phyloP scores from a whole-genome alignment of 1,140 invertebrate species.

The Neodiprion lecontei region DNA sequence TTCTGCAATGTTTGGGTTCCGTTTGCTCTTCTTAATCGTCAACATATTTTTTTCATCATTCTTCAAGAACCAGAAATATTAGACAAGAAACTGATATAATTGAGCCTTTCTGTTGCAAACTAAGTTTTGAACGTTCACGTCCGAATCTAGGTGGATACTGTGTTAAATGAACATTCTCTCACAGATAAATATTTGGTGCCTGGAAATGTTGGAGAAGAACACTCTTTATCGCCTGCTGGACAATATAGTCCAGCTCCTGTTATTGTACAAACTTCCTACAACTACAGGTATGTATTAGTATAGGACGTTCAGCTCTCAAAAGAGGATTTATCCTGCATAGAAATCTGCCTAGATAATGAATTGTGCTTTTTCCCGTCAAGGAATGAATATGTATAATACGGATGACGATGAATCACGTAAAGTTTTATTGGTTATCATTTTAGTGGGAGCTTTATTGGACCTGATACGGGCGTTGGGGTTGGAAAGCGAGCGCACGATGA shows the following conservation, averaged over 20 bases:
- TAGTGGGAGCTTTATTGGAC: conserved; percentile 58
- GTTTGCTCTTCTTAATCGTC: too few species aligned
- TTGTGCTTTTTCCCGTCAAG: background rate
- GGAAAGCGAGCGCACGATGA: conserved; percentile 54
- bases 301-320: too few species aligned
- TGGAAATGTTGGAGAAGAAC: conserved; percentile 58
- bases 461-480: conserved; percentile 53
- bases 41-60: too few species aligned
- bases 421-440: background rate
- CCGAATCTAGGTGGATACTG: too few species aligned
- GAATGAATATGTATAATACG: conserved; percentile 3
- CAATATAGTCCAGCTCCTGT: conserved; percentile 62
- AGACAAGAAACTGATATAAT: too few species aligned
- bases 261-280: conserved; percentile 65
- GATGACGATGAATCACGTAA: background rate
- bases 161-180: conserved; percentile 7
- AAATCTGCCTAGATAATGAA: too few species aligned
- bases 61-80: too few species aligned
- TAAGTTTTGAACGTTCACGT: too few species aligned
- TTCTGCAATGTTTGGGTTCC: too few species aligned
- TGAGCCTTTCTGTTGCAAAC: too few species aligned
- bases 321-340: too few species aligned
- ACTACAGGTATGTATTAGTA: conserved; percentile 54
- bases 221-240: conserved; percentile 60
- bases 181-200: conserved; percentile 61